Base-by-base conservation (phyloP, 1,140 invertebrate species). In the Ceratitis capitata region DNA sequence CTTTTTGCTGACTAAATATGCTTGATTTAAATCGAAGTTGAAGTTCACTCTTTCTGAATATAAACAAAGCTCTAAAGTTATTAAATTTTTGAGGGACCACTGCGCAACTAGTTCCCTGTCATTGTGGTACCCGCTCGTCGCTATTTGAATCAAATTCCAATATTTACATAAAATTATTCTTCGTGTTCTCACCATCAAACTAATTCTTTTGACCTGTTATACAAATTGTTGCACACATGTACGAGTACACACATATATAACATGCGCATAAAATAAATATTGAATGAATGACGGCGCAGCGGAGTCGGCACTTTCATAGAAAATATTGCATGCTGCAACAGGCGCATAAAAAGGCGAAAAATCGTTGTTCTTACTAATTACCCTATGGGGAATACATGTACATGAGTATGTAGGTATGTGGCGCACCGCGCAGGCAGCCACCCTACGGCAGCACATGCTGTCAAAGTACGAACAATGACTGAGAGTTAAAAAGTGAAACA, bases 281-380 rank as follows among this genome's bases (percentile, higher is more conserved):
- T 45, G n/a, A 45, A 10, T 45, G 23, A 78, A 78, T 47, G 39
- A 23, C 39, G 39, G 39, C 69, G 26, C 64, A 47, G n/a, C n/a
- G 6, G 35, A 26, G 69, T 23, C 69, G 69, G 69, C 10, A n/a
- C 69, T 78, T 78, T 78, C 45, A 78, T 78, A 78, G 42, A 39
- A 19, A 78, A 47, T 14, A 47, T 45, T 45, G 69, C 69, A 45
- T 78, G 35, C 16, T 45, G 6, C 6, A 78, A 16, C 39, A n/a
- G 32, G 1, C 69, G 9, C 39, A 47, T 78, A 45, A 78, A 45
- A 78, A 78, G 69, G 69, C n/a, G 69, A 42, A 78, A 69, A 78
- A 78, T 47, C 69, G 39, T 47, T n/a, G 69, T 78, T 45, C 39
- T 42, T 78, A 78, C 69, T 78, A 78, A 78, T 78, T 78, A 78